Evolutionary conservation across 2,797 vertebrate genomes (phyloP).

Genomic region (Leuciscus waleckii): DNA sequence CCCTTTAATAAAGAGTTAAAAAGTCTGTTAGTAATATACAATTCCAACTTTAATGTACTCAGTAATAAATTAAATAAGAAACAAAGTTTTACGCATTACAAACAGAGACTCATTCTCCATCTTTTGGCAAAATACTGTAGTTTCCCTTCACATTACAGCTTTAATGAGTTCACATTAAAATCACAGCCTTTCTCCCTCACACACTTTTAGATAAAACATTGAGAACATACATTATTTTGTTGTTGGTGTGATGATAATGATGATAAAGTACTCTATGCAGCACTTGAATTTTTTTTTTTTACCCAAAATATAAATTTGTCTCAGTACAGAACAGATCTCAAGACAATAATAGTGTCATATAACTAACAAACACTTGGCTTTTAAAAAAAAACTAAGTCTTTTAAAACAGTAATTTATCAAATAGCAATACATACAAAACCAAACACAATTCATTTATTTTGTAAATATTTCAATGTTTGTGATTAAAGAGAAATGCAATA

Average conservation of each 20-base stretch:
- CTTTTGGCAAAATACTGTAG: conserved; percentile 32
- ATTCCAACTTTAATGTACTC: conserved; percentile 62
- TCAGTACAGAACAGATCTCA: conserved; percentile 48
- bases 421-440: conserved; percentile 58
- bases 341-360: conserved; percentile 47
- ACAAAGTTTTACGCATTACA: conserved; percentile 53
- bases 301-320: conserved; percentile 56
- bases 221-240: conserved; percentile 44
- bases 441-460: conserved; percentile 53
- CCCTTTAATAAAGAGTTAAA: conserved; percentile 25
- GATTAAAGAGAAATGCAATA: conserved; percentile 47
- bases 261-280: conserved; percentile 40
- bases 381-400: conserved; percentile 28
- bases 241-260: conserved; percentile 11
- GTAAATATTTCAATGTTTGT: conserved; percentile 52
- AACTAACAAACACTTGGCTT: conserved; percentile 60
- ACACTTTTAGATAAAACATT: conserved; percentile 48
- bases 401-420: conserved; percentile 61
- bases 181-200: conserved; percentile 38
- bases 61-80: conserved; percentile 59
- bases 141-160: conserved; percentile 54
- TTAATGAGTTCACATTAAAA: conserved; percentile 39
- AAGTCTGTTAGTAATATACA: conserved; percentile 54
- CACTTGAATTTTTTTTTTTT: conserved; percentile 33
- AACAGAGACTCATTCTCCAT: conserved; percentile 52